phyloP scores from a whole-genome alignment of 2,888 invertebrate genomes.

The Chelonus formosanus region DNA sequence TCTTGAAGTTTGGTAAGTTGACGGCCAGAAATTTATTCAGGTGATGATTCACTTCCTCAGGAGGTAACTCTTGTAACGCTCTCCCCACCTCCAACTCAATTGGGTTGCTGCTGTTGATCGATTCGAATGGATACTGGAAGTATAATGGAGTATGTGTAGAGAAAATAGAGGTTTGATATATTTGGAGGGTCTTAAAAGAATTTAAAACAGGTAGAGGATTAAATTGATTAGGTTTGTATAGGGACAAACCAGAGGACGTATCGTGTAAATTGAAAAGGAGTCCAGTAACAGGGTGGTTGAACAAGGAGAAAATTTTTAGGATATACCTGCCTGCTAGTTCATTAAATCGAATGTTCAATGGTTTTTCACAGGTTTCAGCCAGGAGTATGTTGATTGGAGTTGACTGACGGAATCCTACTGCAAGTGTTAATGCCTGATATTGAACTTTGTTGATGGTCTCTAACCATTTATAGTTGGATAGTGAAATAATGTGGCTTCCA shows the following conservation, averaged over 20 bases:
- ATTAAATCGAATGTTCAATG: neutral
- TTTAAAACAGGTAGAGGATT: neutral
- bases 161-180: too few species aligned
- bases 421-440: neutral
- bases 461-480: neutral
- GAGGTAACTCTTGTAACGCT: too few species aligned
- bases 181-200: neutral
- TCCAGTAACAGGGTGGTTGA: neutral
- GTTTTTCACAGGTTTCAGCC: neutral
- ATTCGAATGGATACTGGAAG: too few species aligned
- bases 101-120: too few species aligned
- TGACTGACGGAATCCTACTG: neutral
- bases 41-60: too few species aligned
- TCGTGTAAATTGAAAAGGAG: neutral
- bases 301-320: neutral
- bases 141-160: too few species aligned
- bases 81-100: too few species aligned
- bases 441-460: neutral
- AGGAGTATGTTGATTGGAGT: neutral
- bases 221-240: neutral
- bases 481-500: constrained; percentile 14
- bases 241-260: neutral
- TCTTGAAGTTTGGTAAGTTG: neutral
- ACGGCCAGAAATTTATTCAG: neutral
- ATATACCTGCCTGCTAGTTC: neutral